Percentiles rank a stretch among this genome's conserved stretches.
Evolutionary conservation across 1,140 invertebrate genomes (phyloP).

Genomic region (Plutomurus gul): DNA sequence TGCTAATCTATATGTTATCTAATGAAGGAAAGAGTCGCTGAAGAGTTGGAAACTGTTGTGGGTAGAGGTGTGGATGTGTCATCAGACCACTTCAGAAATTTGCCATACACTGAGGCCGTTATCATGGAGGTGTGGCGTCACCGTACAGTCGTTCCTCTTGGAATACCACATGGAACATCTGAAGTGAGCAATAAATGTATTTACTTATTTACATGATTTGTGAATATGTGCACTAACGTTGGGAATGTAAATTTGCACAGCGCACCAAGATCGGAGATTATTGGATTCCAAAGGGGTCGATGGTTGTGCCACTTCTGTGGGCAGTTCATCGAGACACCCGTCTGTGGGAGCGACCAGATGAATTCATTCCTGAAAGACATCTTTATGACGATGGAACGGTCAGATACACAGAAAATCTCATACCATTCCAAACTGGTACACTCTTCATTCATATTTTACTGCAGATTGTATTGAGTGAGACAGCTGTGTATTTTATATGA

Average conservation of each 20-base stretch:
- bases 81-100: slow-evolving; percentile 60
- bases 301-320: slow-evolving; percentile 80
- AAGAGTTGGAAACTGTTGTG: slow-evolving; percentile 61
- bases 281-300: slow-evolving; percentile 64
- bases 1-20: too few relatives aligned
- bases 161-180: slow-evolving; percentile 77
- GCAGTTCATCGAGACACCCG: slow-evolving; percentile 76
- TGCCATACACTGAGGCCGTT: slow-evolving; percentile 67
- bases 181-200: slow-evolving; percentile 59
- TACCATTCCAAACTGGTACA: slow-evolving; percentile 80
- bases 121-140: slow-evolving; percentile 77
- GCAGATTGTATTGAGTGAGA: too few relatives aligned
- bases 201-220: not conserved
- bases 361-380: slow-evolving; percentile 75
- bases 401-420: slow-evolving; percentile 69
- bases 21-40: slow-evolving; percentile 63
- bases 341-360: slow-evolving; percentile 72
- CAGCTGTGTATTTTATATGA: not conserved
- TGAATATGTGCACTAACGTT: too few relatives aligned
- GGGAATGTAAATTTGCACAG: slow-evolving; percentile 57
- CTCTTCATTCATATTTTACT: slow-evolving; percentile 27
- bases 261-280: slow-evolving; percentile 68
- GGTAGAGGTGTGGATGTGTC: slow-evolving; percentile 55
- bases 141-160: slow-evolving; percentile 75
- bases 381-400: slow-evolving; percentile 68